Conservation (phyloP, 2,797 vertebrate species). For the Pteropus rufus region DNA sequence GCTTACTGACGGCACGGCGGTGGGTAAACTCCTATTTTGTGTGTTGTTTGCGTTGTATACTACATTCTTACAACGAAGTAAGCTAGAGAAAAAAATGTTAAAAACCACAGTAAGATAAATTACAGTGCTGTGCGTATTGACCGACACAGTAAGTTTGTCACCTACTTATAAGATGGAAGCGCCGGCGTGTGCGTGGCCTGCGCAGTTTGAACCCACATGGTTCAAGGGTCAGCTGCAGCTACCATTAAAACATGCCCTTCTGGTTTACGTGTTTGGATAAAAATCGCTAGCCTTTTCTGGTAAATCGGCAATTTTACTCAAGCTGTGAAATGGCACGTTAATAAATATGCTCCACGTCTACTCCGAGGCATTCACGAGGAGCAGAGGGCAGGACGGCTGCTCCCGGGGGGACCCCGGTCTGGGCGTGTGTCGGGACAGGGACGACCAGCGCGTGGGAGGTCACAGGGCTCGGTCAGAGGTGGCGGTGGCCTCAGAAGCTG, state of each 20-base stretch:
- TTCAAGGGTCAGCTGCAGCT: not conserved
- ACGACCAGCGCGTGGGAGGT: too few relatives aligned
- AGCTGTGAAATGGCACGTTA: not conserved
- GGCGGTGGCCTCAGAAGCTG: not conserved
- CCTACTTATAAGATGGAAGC: not conserved
- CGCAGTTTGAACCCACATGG: rapidly evolving
- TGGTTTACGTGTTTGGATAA: not conserved
- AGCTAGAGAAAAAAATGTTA: not conserved
- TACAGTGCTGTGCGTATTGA: too few relatives aligned
- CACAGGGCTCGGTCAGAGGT: not conserved
- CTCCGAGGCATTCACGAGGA: too few relatives aligned
- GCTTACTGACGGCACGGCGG: too few relatives aligned
- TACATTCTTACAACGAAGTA: not conserved
- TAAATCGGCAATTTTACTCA: not conserved
- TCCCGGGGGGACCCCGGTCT: not conserved
- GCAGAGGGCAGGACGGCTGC: not conserved
- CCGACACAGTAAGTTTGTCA: too few relatives aligned
- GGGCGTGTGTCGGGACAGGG: rapidly evolving
- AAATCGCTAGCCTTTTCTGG: not conserved
- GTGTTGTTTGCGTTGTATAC: too few relatives aligned
- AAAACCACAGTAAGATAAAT: too few relatives aligned
- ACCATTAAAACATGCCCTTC: not conserved
- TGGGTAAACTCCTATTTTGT: not conserved
- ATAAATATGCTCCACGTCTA: not conserved
- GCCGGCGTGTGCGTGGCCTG: rapidly evolving